Conservation (phyloP, 2,113 vertebrate species). For the Chaenocephalus aceratus region DNA sequence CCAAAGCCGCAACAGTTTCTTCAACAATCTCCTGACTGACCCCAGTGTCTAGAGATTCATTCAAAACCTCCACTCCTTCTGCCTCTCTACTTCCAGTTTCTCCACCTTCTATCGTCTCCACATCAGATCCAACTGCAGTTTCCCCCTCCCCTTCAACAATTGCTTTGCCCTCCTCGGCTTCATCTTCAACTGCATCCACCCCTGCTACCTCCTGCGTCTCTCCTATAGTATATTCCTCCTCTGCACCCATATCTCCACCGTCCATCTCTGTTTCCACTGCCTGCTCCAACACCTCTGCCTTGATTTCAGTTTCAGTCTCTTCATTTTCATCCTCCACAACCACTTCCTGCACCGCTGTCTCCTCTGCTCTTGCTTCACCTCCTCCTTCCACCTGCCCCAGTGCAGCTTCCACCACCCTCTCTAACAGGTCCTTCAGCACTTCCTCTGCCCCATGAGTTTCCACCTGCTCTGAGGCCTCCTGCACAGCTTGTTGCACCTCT, state of each 20-base stretch:
- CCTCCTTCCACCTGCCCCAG: constrained; percentile 51
- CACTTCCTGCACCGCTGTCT: constrained; percentile 12
- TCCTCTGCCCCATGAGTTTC: constrained; percentile 61
- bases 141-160: constrained; percentile 12
- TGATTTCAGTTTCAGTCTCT: constrained; percentile 20
- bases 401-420: constrained; percentile 71
- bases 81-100: constrained; percentile 30
- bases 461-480: constrained; percentile 74
- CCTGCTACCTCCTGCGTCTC: constrained; percentile 32
- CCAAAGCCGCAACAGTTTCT: constrained; percentile 9
- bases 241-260: not conserved
- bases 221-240: constrained; percentile 16
- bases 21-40: constrained; percentile 31
- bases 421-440: constrained; percentile 72
- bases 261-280: constrained; percentile 6
- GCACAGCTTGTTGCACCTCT: constrained; percentile 77
- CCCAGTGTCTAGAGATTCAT: constrained; percentile 34
- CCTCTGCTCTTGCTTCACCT: constrained; percentile 43
- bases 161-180: constrained; percentile 18
- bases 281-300: constrained; percentile 33
- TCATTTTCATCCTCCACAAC: constrained; percentile 5
- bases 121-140: constrained; percentile 12
- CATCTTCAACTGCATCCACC: constrained; percentile 28
- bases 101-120: constrained; percentile 22
- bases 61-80: constrained; percentile 18